Evolutionary conservation across 2,113 vertebrate species (phyloP).

Genomic region (Burhinus oedicnemus): DNA sequence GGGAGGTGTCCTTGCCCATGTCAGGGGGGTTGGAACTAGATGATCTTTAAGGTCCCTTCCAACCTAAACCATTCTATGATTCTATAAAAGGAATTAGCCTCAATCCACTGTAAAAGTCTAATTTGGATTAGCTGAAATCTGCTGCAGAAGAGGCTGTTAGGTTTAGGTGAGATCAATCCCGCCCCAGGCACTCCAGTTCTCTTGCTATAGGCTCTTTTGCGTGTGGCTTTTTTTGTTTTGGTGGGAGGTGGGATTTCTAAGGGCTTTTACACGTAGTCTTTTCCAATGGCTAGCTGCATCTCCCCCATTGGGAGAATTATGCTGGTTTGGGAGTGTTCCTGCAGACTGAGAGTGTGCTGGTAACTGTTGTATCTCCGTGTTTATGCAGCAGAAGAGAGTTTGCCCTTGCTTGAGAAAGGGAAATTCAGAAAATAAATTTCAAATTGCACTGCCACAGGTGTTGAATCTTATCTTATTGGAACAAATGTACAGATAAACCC

Average conservation of each 20-base stretch:
- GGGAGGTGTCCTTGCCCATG: too few species aligned
- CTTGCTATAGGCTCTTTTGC: not conserved
- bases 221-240: not conserved
- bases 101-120: not conserved
- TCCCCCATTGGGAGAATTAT: not conserved
- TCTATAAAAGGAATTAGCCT: not conserved
- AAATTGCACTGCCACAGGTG: constrained; percentile 18
- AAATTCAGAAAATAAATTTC: constrained; percentile 56
- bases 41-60: too few species aligned
- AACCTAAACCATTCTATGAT: too few species aligned
- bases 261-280: constrained; percentile 7
- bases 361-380: constrained; percentile 49
- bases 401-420: constrained; percentile 49
- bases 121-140: not conserved
- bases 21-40: too few species aligned
- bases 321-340: constrained; percentile 27
- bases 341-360: not conserved
- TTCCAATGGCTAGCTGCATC: not conserved
- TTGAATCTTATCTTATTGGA: constrained; percentile 63
- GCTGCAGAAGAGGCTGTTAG: not conserved
- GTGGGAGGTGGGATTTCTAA: not conserved
- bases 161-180: not conserved
- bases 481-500: constrained; percentile 45
- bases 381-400: constrained; percentile 47
- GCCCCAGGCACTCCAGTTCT: not conserved